phyloP scores from a whole-genome alignment of 2,797 vertebrate species.

The Echiichthys vipera region DNA sequence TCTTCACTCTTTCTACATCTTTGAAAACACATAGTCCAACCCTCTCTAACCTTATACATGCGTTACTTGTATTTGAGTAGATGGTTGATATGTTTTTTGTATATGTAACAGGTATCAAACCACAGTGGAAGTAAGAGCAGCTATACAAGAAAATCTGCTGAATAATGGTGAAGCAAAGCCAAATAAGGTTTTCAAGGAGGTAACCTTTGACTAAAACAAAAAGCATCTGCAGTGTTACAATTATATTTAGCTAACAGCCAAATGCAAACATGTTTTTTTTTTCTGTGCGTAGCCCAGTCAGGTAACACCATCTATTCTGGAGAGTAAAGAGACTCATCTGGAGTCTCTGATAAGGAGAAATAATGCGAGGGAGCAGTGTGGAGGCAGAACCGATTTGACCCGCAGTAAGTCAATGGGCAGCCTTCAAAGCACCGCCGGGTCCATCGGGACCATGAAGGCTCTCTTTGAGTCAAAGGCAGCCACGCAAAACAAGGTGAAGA shows the following conservation, averaged over 20 bases:
- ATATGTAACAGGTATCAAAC: conserved; percentile 74
- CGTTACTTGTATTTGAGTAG: too few species aligned
- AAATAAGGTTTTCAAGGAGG: conserved; percentile 49
- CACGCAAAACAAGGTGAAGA: conserved; percentile 18
- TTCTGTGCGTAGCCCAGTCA: conserved; percentile 31
- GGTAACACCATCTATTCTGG: conserved; percentile 13
- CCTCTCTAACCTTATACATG: not conserved
- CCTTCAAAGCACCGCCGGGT: conserved; percentile 58
- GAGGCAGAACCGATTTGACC: conserved; percentile 44
- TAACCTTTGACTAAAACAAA: conserved; percentile 26
- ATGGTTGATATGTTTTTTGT: conserved; percentile 4
- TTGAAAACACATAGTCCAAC: not conserved
- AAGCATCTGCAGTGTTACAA: not conserved
- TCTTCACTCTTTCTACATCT: not conserved
- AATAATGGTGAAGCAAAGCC: conserved; percentile 23
- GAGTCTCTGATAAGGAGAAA: conserved; percentile 52
- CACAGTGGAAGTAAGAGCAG: conserved; percentile 30
- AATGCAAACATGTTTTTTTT: not conserved
- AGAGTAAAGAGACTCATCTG: conserved; percentile 25
- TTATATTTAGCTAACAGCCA: too few species aligned
- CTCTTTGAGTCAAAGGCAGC: conserved; percentile 77
- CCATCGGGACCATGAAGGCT: conserved; percentile 74
- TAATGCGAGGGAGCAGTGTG: conserved; percentile 38
- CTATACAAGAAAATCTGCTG: conserved; percentile 2
- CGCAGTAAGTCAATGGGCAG: conserved; percentile 80